Conservation (phyloP, 2,888 invertebrate genomes). For the Uloborus plumipes region DNA sequence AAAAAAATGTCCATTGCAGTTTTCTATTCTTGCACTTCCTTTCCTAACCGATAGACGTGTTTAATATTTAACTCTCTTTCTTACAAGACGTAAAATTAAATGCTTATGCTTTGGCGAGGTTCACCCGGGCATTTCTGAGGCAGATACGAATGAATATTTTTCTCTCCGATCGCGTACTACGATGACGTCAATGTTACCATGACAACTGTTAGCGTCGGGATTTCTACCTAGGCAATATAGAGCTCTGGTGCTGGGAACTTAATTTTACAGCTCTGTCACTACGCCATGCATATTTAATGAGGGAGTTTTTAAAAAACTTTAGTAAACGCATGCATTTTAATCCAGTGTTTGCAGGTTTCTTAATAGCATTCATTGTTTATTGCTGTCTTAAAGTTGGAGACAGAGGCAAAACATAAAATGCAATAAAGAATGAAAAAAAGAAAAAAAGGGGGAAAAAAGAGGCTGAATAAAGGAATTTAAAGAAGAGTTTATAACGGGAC, state of each 20-base stretch:
- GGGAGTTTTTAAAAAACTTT: constrained; percentile 1
- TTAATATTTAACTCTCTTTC: neutral
- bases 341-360: neutral
- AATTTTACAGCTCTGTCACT: constrained; percentile 32
- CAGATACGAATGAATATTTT: constrained; percentile 32
- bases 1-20: neutral
- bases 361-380: too few species aligned
- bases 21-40: neutral
- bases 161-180: constrained; percentile 36
- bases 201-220: constrained; percentile 39
- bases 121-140: too few species aligned
- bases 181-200: constrained; percentile 58
- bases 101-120: constrained; percentile 12
- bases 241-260: constrained; percentile 20
- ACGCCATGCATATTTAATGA: constrained; percentile 50
- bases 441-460: too few species aligned
- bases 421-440: too few species aligned
- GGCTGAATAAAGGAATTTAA: too few species aligned
- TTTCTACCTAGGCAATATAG: constrained; percentile 29
- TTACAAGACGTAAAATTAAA: constrained; percentile 32
- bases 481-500: too few species aligned
- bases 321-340: constrained; percentile 1
- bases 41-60: neutral
- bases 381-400: too few species aligned
- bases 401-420: too few species aligned